Conservation (phyloP, 2,113 vertebrate genomes). For the Microcebus jonahi region DNA sequence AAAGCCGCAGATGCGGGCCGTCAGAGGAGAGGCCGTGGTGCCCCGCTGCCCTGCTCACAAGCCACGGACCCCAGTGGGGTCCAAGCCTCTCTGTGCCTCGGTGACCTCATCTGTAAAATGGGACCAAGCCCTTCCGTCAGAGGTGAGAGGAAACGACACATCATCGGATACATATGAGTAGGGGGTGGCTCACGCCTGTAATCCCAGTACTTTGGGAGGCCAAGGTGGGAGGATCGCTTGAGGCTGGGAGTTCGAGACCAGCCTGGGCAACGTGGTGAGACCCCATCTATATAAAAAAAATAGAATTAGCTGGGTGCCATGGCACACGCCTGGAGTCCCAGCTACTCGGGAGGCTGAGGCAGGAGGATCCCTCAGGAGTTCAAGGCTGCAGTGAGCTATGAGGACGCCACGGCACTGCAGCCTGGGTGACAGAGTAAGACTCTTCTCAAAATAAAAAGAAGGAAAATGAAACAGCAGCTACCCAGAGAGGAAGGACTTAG, state of each 20-base stretch:
- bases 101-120: background rate
- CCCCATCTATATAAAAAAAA: background rate
- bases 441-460: background rate
- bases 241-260: background rate
- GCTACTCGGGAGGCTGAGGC: background rate
- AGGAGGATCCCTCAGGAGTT: background rate
- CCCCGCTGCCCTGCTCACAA: no score
- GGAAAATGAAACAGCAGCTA: background rate
- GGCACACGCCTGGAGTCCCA: background rate
- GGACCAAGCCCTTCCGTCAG: background rate
- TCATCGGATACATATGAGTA: no score
- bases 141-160: background rate
- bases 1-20: rapidly evolving
- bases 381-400: background rate
- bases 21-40: rapidly evolving
- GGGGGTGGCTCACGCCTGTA: background rate
- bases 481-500: background rate
- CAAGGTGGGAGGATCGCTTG: background rate
- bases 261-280: background rate
- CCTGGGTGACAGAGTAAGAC: background rate
- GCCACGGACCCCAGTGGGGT: rapidly evolving
- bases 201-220: background rate
- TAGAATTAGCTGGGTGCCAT: background rate
- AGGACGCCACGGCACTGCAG: background rate
- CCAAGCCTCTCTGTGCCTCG: background rate